Conservation (phyloP, 2,113 vertebrate genomes). For the Polypterus bichir region DNA sequence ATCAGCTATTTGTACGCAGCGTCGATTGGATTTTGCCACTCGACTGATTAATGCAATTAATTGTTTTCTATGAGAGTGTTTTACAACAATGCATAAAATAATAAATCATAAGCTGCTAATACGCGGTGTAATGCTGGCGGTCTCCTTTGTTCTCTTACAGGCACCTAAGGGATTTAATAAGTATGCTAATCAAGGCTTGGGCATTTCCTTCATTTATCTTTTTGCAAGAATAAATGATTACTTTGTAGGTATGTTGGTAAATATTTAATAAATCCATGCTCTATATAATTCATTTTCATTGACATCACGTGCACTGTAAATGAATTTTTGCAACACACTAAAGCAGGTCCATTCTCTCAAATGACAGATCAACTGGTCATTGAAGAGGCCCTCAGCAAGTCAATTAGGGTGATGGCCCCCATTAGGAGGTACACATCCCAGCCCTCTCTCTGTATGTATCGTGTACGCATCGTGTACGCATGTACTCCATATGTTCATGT, state of each 20-base stretch:
- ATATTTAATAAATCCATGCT: constrained; percentile 23
- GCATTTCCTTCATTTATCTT: constrained; percentile 14
- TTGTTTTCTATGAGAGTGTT: constrained; percentile 4
- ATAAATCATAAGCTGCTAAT: constrained; percentile 12
- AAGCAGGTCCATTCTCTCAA: too few species aligned
- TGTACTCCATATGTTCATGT: too few species aligned
- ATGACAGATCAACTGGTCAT: too few species aligned
- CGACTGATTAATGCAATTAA: constrained; percentile 12
- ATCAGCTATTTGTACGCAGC: background rate
- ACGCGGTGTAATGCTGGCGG: background rate
- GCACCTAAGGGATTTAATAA: constrained; percentile 23
- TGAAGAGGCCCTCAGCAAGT: too few species aligned
- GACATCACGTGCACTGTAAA: too few species aligned
- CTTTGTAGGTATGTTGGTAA: constrained; percentile 15
- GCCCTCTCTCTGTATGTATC: too few species aligned
- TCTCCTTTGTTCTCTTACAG: constrained; percentile 9
- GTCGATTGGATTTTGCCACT: constrained; percentile 14
- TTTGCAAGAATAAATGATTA: constrained; percentile 7
- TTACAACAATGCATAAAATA: constrained; percentile 13
- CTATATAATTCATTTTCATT: constrained; percentile 10
- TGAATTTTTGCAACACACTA: too few species aligned
- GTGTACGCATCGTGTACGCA: too few species aligned
- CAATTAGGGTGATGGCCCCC: too few species aligned
- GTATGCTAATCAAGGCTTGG: constrained; percentile 22
- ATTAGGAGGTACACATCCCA: too few species aligned